Conservation (phyloP, 2,888 invertebrate genomes). For the Thera obeliscata region DNA sequence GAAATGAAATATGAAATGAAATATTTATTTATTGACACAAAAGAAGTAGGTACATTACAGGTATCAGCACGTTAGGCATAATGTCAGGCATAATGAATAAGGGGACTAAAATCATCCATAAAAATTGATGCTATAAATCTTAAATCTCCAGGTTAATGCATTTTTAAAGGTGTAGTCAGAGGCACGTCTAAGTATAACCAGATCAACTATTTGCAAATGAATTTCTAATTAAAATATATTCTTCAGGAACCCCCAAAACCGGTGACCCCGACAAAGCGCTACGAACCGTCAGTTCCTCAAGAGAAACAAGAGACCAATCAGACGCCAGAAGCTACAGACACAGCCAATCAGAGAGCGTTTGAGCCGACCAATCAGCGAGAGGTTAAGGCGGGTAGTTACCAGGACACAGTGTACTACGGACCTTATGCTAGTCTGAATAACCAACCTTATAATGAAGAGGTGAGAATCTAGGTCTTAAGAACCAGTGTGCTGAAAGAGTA, state of each 20-base stretch:
- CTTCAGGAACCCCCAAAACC: constrained; percentile 50
- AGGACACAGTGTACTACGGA: constrained; percentile 25
- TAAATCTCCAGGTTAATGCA: no score
- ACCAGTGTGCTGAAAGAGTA: no score
- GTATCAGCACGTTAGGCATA: no score
- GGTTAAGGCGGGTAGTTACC: constrained; percentile 39
- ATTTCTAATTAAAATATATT: background rate
- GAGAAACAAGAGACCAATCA: constrained; percentile 15
- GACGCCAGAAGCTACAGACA: background rate
- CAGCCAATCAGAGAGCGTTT: constrained; percentile 14
- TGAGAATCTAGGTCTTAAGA: no score
- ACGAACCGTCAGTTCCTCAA: background rate
- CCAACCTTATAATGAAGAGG: constrained; percentile 51
- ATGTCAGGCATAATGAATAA: no score
- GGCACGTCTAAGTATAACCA: no score
- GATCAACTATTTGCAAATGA: background rate
- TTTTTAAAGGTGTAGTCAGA: no score
- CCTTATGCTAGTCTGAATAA: constrained; percentile 28
- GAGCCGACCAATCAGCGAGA: constrained; percentile 43
- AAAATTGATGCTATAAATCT: no score
- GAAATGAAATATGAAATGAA: no score
- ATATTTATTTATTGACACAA: no score
- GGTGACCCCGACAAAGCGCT: constrained; percentile 31
- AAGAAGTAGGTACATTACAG: no score
- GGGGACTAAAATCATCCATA: no score